Evolutionary conservation across 2,113 vertebrate genomes (phyloP).

Genomic region (Tor tambroides): DNA sequence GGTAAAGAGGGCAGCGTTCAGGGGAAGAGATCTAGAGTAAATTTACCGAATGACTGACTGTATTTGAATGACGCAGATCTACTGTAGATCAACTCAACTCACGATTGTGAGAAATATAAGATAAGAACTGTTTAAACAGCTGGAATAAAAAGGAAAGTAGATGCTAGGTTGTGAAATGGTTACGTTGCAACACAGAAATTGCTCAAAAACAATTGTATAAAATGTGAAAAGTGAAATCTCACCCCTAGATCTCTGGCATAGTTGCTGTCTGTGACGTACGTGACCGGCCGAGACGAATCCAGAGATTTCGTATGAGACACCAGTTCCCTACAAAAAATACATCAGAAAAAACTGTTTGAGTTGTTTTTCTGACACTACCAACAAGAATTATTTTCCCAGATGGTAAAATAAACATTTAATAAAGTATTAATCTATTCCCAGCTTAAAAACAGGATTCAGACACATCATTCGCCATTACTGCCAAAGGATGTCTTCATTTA

Average conservation of each 20-base stretch:
- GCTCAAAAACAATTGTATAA: not conserved
- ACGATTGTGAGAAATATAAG: not conserved
- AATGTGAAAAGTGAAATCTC: slow-evolving; percentile 62
- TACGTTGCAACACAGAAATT: not conserved
- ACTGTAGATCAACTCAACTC: not conserved
- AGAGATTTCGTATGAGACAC: slow-evolving; percentile 86
- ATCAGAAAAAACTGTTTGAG: not conserved
- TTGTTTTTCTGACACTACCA: not conserved
- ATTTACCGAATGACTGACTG: not conserved
- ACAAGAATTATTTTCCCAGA: not conserved
- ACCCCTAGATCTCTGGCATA: slow-evolving; percentile 85
- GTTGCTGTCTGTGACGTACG: slow-evolving; percentile 81
- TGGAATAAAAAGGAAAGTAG: no score
- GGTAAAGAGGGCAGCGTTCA: not conserved
- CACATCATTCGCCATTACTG: not conserved
- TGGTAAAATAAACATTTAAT: not conserved
- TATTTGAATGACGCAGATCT: not conserved
- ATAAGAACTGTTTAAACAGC: not conserved
- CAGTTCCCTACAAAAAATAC: slow-evolving; percentile 76
- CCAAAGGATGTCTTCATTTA: not conserved
- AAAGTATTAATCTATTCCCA: not conserved
- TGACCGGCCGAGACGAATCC: slow-evolving; percentile 88
- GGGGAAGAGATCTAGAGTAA: not conserved
- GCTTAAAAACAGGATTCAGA: not conserved
- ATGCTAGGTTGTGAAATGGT: not conserved